Conservation (phyloP, 2,888 invertebrate species). For the Alloplasta piceator region DNA sequence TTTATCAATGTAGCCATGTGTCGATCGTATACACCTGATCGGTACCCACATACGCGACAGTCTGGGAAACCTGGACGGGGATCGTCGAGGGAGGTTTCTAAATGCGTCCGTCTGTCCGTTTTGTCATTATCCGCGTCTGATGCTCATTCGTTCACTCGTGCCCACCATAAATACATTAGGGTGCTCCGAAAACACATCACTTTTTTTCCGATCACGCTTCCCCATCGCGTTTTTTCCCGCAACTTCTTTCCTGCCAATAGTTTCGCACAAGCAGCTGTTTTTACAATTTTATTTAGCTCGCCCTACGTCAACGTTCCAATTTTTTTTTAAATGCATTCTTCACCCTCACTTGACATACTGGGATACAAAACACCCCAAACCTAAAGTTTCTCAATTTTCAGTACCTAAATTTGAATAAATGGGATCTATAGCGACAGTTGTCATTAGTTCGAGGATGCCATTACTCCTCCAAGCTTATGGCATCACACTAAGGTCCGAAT, state of each 20-base stretch:
- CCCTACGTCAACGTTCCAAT: too few relatives aligned
- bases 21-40: constrained; percentile 45
- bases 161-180: neutral
- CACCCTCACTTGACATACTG: too few relatives aligned
- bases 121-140: constrained; percentile 40
- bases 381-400: too few relatives aligned
- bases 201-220: neutral
- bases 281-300: too few relatives aligned
- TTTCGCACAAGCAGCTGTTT: too few relatives aligned
- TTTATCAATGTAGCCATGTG: constrained; percentile 44
- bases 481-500: too few relatives aligned
- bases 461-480: too few relatives aligned
- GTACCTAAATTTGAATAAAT: too few relatives aligned
- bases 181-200: neutral
- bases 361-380: too few relatives aligned
- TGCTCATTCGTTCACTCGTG: constrained; percentile 13
- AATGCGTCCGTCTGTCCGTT: constrained; percentile 47
- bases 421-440: too few relatives aligned
- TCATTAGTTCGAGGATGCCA: too few relatives aligned
- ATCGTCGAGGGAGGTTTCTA: constrained; percentile 38
- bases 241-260: neutral
- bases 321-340: too few relatives aligned
- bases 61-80: constrained; percentile 24
- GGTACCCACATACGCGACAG: constrained; percentile 42
- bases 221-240: constrained; percentile 2